These are phyloP conservation scores for Peromyscus leucopus DNA, from an alignment of 2,113 vertebrate genomes.

Conservation along the genomic window DNA sequence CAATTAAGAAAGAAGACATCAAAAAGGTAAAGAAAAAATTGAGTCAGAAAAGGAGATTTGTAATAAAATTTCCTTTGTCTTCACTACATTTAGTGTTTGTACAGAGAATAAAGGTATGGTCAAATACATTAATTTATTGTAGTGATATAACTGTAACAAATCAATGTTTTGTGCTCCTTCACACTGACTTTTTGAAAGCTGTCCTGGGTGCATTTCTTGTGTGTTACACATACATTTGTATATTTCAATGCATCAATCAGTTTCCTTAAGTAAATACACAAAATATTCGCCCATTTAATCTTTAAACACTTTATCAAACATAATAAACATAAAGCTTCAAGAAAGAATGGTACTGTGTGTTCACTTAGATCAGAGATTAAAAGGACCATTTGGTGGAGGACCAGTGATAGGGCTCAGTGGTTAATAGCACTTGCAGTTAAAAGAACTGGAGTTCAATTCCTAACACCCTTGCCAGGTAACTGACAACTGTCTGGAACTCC, in stretches of 20 bases:
- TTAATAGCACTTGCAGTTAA: neutral
- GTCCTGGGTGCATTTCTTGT: neutral
- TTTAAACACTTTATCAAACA: neutral
- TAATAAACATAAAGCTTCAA: neutral
- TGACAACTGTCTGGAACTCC: neutral
- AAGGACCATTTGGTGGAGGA: neutral
- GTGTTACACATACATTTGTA: neutral
- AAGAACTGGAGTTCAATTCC: neutral
- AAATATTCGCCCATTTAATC: neutral
- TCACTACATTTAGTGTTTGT: slow-evolving; percentile 29
- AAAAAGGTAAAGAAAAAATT: neutral
- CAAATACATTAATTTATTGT: neutral
- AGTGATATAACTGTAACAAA: neutral
- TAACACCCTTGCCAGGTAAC: neutral
- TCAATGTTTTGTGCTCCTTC: neutral
- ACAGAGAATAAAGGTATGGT: neutral
- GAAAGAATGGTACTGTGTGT: neutral
- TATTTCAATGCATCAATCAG: neutral
- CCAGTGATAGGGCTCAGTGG: neutral
- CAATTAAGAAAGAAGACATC: neutral
- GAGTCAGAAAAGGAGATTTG: neutral
- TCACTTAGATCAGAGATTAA: neutral
- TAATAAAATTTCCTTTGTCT: slow-evolving; percentile 50
- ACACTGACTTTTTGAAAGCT: neutral
- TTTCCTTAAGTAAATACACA: neutral